These are phyloP conservation scores for Brachyptera putata DNA, from an alignment of 2,888 invertebrate genomes.

Conservation along the genomic window DNA sequence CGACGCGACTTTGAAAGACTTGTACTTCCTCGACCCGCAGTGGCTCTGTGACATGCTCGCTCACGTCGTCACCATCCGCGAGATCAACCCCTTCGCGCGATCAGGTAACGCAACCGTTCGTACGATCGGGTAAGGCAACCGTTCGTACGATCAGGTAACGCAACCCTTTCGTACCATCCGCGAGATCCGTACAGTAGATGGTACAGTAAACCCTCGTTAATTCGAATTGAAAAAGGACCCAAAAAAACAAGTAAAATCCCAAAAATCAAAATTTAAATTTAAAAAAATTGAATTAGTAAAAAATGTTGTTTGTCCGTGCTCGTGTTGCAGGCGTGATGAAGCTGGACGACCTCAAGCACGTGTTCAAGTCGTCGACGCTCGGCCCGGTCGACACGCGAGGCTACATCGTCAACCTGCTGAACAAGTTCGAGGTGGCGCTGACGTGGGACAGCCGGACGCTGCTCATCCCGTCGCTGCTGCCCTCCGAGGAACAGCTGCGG, in stretches of 20 bases:
- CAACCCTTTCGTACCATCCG: no score
- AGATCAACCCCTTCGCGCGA: slow-evolving; percentile 92
- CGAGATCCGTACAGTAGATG: no score
- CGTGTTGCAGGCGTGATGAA: slow-evolving; percentile 73
- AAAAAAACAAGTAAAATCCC: no score
- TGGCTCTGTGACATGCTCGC: slow-evolving; percentile 98
- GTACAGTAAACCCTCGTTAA: no score
- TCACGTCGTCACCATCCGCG: slow-evolving; percentile 93
- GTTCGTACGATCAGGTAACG: no score
- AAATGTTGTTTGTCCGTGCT: no score
- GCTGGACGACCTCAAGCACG: slow-evolving; percentile 82
- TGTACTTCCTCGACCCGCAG: slow-evolving; percentile 96
- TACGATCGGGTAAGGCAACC: no score
- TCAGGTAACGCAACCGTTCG: slow-evolving; percentile 55
- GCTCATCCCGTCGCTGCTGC: slow-evolving; percentile 85
- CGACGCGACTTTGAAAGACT: slow-evolving; percentile 87
- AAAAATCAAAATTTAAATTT: no score
- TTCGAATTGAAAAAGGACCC: no score
- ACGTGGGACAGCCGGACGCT: slow-evolving; percentile 91
- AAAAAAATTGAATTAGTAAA: no score
- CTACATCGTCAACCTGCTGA: slow-evolving; percentile 85
- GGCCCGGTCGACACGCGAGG: slow-evolving; percentile 66
- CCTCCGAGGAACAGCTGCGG: slow-evolving; percentile 61
- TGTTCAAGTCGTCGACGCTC: slow-evolving; percentile 84
- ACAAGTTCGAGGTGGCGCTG: slow-evolving; percentile 96